Evolutionary conservation across 2,888 invertebrate species (phyloP), one percentile per base, ranked within the genome.

Genomic region (Dynastes grantii): DNA sequence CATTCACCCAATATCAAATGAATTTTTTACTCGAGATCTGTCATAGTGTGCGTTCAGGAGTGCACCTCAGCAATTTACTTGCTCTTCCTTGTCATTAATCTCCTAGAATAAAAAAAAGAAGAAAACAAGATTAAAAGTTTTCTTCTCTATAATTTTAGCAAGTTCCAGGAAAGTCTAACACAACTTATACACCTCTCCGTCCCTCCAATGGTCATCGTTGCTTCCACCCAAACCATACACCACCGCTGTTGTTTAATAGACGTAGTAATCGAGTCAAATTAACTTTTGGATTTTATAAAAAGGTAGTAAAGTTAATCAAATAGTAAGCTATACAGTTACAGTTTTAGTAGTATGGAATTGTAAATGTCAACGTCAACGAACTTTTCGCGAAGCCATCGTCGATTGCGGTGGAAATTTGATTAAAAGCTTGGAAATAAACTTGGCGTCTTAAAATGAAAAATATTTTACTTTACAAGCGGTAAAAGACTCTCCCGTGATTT

Each of bases 241-340:
- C 22, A 55, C 55, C 55, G 22, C n/a, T 55, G 16, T 13, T 55
- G 4, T 55, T 16, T 55, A 40, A 40, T 71, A 87, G 45, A 87
- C 86, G 84, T 84, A 85, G 86, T 87, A 87, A 87, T 87, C 86
- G 85, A 84, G 83, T 85, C 83, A 86, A 86, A 87, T 87, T 87
- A 86, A 85, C 86, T 85, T 85, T n/a, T 53, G 51, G 85, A 86
- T 86, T 85, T 83, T 86, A 84, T 85, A 85, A 86, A 87, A 85
- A 87, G 86, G 85, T 86, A 83, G 68, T 67, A 68, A 45, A 51
- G 85, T 85, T 84, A 83, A 86, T 85, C 86, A 85, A 71, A 85
- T 78, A 86, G 86, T 79, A 84, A 83, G 76, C 22, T 29, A 27
- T 16, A 37, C 5, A 27, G 16, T 27, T 29, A 61, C 6, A n/a